A percentile compares a stretch with the other conserved stretches of the same genome.
phyloP scores from a whole-genome alignment of 2,888 invertebrate species.

The Nebria brevicollis region DNA sequence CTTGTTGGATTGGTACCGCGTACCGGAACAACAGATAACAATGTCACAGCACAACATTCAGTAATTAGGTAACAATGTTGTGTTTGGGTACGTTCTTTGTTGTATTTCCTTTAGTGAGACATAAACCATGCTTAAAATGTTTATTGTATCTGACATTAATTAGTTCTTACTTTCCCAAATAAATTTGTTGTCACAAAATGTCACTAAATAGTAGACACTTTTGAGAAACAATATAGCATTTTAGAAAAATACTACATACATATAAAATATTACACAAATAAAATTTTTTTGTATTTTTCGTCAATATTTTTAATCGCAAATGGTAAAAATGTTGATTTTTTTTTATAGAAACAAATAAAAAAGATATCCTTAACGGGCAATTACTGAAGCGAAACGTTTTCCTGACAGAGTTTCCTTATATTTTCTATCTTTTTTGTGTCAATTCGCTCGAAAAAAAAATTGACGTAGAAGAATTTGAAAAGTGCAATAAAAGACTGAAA shows the following conservation, averaged over 20 bases:
- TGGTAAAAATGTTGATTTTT: not conserved
- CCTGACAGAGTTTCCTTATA: not conserved
- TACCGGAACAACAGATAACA: not conserved
- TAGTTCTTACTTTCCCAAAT: no score
- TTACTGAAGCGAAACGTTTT: conserved; percentile 4
- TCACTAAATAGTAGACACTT: no score
- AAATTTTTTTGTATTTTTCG: no score
- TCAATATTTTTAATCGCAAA: no score
- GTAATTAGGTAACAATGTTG: conserved; percentile 16
- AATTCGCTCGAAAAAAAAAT: not conserved
- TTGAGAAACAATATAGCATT: no score
- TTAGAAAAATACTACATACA: no score
- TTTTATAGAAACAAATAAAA: not conserved
- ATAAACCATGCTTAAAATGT: no score
- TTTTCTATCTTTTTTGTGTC: not conserved
- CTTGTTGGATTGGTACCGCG: no score
- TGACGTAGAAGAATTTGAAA: not conserved
- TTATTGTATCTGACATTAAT: no score
- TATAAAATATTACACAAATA: no score
- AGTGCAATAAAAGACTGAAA: no score
- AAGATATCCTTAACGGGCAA: conserved; percentile 14
- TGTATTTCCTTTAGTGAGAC: not conserved
- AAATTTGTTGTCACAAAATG: no score
- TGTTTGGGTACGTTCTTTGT: conserved; percentile 4
- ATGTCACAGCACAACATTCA: not conserved